phyloP scores from a whole-genome alignment of 2,113 vertebrate species.

The Bucco capensis region DNA sequence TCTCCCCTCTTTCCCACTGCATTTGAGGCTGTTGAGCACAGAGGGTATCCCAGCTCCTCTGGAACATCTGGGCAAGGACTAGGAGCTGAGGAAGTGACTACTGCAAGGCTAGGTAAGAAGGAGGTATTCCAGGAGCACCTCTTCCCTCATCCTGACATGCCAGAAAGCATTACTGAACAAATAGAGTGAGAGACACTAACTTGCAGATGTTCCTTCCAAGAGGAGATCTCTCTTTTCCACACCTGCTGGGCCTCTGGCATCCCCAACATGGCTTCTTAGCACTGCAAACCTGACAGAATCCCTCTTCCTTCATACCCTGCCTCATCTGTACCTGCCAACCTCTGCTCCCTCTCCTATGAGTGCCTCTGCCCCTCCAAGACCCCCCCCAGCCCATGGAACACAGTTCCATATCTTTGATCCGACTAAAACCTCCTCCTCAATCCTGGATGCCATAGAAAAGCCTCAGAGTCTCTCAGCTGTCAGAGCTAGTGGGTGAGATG shows the following conservation, averaged over 20 bases:
- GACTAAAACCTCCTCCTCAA: background rate
- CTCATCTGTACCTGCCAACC: background rate
- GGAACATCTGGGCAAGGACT: background rate
- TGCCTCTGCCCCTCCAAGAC: background rate
- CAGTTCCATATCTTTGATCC: background rate
- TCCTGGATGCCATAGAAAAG: background rate
- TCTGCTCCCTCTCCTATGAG: background rate
- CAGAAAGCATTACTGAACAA: background rate
- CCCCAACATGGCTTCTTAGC: background rate
- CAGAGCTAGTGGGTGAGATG: background rate
- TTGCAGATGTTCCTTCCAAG: background rate
- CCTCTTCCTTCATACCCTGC: background rate
- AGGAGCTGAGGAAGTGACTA: background rate
- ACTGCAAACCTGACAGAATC: background rate
- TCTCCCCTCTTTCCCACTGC: background rate
- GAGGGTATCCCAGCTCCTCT: background rate
- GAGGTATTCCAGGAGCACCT: background rate
- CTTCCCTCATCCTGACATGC: background rate
- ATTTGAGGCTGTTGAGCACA: background rate
- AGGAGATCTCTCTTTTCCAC: background rate
- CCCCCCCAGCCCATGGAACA: background rate
- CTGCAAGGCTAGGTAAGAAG: background rate
- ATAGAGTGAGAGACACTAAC: background rate
- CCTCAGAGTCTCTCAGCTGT: background rate
- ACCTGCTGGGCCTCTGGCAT: background rate